Percentiles rank a stretch among this genome's conserved stretches.
Conservation (phyloP, 2,797 vertebrate genomes). For the Leucoraja ocellata region DNA sequence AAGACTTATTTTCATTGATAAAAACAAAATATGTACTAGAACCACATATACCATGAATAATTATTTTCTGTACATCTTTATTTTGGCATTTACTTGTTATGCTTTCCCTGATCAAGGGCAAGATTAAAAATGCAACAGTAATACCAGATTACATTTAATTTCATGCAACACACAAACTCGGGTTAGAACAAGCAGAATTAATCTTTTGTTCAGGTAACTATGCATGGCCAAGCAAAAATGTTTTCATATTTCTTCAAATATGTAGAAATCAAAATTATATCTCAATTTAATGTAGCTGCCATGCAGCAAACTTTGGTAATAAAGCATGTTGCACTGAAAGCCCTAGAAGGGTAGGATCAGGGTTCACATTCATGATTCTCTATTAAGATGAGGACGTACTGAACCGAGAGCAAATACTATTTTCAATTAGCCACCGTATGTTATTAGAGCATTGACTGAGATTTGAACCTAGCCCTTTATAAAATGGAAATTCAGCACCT, state of each 20-base stretch:
- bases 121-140: background rate
- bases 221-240: background rate
- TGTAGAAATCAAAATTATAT: background rate
- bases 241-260: too few species aligned
- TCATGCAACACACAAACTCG: background rate
- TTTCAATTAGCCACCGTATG: background rate
- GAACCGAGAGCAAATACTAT: background rate
- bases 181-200: background rate
- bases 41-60: background rate
- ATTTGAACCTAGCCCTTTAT: background rate
- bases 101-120: background rate
- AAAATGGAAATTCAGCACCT: background rate
- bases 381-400: background rate
- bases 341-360: background rate
- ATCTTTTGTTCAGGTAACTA: background rate
- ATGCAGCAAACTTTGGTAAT: background rate
- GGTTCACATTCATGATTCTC: background rate
- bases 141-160: background rate
- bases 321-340: background rate
- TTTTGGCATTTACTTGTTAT: background rate
- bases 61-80: background rate
- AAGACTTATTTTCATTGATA: background rate
- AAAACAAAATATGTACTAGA: background rate
- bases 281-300: background rate
- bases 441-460: background rate